Evolutionary conservation across 2,888 invertebrate genomes (phyloP), one percentile per base, ranked within the genome.

Genomic region (Sepioteuthis lessoniana): DNA sequence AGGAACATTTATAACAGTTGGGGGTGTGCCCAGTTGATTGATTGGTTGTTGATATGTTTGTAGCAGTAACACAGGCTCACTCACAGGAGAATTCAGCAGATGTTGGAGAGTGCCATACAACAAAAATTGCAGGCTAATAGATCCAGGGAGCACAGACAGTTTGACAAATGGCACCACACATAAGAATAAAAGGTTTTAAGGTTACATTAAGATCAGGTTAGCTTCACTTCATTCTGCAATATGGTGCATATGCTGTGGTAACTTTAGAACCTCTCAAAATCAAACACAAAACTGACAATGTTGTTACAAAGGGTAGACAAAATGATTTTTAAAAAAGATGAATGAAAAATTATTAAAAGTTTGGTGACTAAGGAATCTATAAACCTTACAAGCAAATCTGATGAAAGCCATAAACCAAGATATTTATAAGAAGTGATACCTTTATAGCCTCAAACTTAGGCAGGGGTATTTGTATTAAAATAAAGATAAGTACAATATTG

Each of bases 241-340:
- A 76, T n/a, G n/a, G 2, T 5, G n/a, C 25, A 76, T 4, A 16
- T 16, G 76, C 10, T 76, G 76, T 19, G n/a, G 1, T n/a, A 19
- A 76, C 76, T n/a, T n/a, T n/a, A 76, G 8, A 13, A 76, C 76
- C n/a, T 76, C 76, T n/a, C 76, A 76, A n/a, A 76, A n/a, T 13
- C n/a, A 76, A 13, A 76, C n/a, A 76, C 76, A 76, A 76, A 76
- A 76, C 76, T 76, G 76, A 76, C 76, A 76, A 76, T 76, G 76
- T 35, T 35, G 4, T 76, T n/a, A 76, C 76, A 76, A n/a, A 76
- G 13, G n/a, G 13, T n/a, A 16, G n/a, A n/a, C 13, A n/a, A n/a
- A 1, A 60, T 2, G 25, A 28, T 16, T 16, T 76, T 76, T 3
- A 76, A 76, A 35, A 1, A 60, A 60, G 19, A 76, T 35, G n/a